Evolutionary conservation across 2,888 invertebrate genomes (phyloP), one percentile per base, ranked within the genome.

Genomic region (Zelleria hepariella): DNA sequence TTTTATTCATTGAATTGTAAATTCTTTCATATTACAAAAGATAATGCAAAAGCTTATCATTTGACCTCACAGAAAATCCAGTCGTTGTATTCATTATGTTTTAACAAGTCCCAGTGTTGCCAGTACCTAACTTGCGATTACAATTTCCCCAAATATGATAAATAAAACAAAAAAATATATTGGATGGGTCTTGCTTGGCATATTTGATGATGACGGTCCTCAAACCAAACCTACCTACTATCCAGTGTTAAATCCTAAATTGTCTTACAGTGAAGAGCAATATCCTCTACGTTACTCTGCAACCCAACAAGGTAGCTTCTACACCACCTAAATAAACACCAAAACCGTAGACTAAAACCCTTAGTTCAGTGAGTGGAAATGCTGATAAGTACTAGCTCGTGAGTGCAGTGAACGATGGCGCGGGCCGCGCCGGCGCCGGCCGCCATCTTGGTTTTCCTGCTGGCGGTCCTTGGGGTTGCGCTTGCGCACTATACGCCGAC

Each of bases 401-500:
- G 86, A 82, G 75, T 59, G 78, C 15, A 42, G 32, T 15, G 32
- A 15, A 15, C 32, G 32, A 84, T 86, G 87, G 84, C 84, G 80
- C 78, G 75, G 68, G 72, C 75, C 71, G 78, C 68, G 67, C 66
- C 76, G 68, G 71, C 76, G 67, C 69, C 69, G 73, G 69, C 78
- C 71, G 79, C 76, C 73, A 70, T 78, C 67, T 69, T 82, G 75
- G 73, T 83, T 71, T 72, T 71, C 66, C 67, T 77, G 68, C 62
- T 79, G 68, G 70, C 69, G 60, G 63, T 75, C 66, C 62, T 78
- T 69, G 77, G 77, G 64, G 69, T 70, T 61, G 75, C 76, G 60
- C 67, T 68, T 52, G 79, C 81, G 58, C 92, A 93, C 75, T 96
- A 91, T 79, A 94, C 94, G 64, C 93, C 94, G 79, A 94, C 95